Base-by-base conservation (phyloP, 2,888 invertebrate species). In the Drosophila meridiana region DNA sequence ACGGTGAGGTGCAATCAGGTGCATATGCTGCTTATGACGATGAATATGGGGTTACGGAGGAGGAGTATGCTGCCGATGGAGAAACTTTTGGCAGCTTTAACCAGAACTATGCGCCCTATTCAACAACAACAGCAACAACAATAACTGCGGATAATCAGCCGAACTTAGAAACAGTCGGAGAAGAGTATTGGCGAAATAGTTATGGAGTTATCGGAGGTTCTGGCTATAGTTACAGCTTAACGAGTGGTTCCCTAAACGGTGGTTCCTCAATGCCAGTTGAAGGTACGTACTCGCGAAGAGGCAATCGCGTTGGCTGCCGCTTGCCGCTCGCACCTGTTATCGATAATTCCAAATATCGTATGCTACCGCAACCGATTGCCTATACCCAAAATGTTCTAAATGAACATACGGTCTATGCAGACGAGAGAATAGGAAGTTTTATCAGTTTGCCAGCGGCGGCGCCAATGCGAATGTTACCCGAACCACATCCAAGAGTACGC, bases 381-480 rank as follows among this genome's bases (percentile, higher is more conserved):
- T 70, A 69, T 52, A 26, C 34, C 47, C 71, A 75, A 50, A 72
- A 74, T 79, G 69, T 69, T 48, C 64, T 78, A 59, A 81, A 75
- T 66, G 78, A 72, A 69, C 80, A 80, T 75, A 40, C 65, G 74
- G 76, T 66, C 26, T 73, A 67, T 76, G 76, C 73, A 57, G 96
- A 96, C 93, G 94, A 94, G 86, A 95, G 96, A 94, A 94, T 95
- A 88, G 96, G 95, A 93, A 95, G 94, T 86, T 96, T 95, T 92
- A 95, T 81, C 75, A 86, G 83, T 80, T 82, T 81, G 81, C 80
- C 89, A 26, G 20, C 52, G 76, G 79, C 83, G 74, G 77, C 75
- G 68, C 80, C 90, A 77, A 73, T 82, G 69, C 91, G 90, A 58
- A 68, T 81, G 64, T 76, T 90, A 68, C 90, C 91, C 42, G 82